Base-by-base conservation (phyloP, 2,888 invertebrate species). In the Gryllus longicercus region DNA sequence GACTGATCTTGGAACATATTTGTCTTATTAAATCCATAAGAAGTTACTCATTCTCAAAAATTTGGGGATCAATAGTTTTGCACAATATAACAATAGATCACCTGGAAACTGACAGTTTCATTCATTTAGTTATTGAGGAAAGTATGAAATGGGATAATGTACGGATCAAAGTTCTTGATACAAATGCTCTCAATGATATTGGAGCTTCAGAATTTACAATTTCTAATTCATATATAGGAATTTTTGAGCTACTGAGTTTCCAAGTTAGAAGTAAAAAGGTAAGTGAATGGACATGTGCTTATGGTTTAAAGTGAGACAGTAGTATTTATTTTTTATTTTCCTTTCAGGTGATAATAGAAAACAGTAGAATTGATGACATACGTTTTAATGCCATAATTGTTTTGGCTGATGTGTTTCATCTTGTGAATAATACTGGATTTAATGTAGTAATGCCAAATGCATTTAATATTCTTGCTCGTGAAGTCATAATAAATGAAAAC, bases 291-390 rank as follows among this genome's bases (percentile, higher is more conserved):
- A 50, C 0, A 77, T 18, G 18, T 18, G 10, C 23, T 14, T 25
- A 21, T 76, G 16, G 25, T 75, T 75, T 25, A 75, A 11, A 3
- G 38, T 25, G 75, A 25, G 21, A 75, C 5, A 75, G 1, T 75
- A 25, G 14, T 25, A 14, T 75, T 21, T 25, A 23, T 21, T 75
- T 21, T 75, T 75, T 14, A 23, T 75, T 79, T 79, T 51, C 18
- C 18, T 79, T 79, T 23, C 74, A 79, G 79, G 79, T 79, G 14
- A 25, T 76, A 4, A 76, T 79, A n/a, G 51, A 63, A n/a, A 79
- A 79, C 51, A 50, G 75, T n/a, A n/a, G 23, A 25, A 63, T 79
- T n/a, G 38, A 49, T 51, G 79, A 79, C 18, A 63, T 79, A 63
- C 18, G 23, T 16, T 14, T 77, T 16, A 76, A 79, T 51, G 79